A percentile compares a stretch with the other conserved stretches of the same genome.
phyloP scores from a whole-genome alignment of 1,140 invertebrate species.

The Brachionus rubens region DNA sequence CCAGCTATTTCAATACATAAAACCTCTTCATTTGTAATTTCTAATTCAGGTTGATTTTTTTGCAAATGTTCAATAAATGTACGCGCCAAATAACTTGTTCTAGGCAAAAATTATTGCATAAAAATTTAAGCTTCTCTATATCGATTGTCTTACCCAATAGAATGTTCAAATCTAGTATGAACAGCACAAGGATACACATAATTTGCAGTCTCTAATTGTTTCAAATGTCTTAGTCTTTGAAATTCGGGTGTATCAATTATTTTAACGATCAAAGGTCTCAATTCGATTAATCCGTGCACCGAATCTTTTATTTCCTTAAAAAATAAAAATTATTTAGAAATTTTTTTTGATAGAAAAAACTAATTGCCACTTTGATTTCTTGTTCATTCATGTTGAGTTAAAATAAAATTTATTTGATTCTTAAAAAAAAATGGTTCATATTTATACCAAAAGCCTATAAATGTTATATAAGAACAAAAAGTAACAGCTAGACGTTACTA shows the following conservation, averaged over 20 bases:
- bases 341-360: too few relatives aligned
- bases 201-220: slow-evolving; percentile 64
- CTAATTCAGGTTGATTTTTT: slow-evolving; percentile 60
- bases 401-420: too few relatives aligned
- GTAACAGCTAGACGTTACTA: too few relatives aligned
- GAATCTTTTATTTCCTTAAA: slow-evolving; percentile 62
- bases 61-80: slow-evolving; percentile 55
- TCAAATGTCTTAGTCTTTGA: slow-evolving; percentile 65
- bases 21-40: slow-evolving; percentile 60
- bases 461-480: too few relatives aligned
- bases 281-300: slow-evolving; percentile 63
- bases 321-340: too few relatives aligned
- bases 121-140: neutral
- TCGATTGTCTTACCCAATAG: slow-evolving; percentile 62
- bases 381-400: too few relatives aligned
- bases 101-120: slow-evolving; percentile 31
- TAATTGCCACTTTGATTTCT: too few relatives aligned
- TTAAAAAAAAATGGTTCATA: too few relatives aligned
- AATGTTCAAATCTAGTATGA: slow-evolving; percentile 67
- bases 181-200: slow-evolving; percentile 65
- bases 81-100: slow-evolving; percentile 61
- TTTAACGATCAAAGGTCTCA: slow-evolving; percentile 58
- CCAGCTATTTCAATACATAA: slow-evolving; percentile 67
- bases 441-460: too few relatives aligned
- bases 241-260: slow-evolving; percentile 68